These are phyloP conservation scores for Myotis planiceps DNA, from an alignment of 2,797 vertebrate genomes.

Conservation along the genomic window DNA sequence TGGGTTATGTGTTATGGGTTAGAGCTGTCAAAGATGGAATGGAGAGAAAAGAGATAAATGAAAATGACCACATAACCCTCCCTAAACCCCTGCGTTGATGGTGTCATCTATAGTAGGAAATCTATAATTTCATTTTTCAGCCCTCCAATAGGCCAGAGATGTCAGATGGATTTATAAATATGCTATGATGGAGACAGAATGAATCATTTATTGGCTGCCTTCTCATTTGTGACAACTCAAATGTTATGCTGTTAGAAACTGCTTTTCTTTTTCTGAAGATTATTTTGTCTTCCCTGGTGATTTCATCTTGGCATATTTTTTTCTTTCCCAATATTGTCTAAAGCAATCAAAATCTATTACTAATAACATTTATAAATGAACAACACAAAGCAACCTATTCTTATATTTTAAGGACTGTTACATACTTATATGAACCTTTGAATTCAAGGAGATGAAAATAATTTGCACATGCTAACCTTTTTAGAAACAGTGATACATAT, in stretches of 20 bases:
- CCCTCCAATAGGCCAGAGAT: slow-evolving; percentile 36
- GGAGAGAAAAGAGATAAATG: slow-evolving; percentile 52
- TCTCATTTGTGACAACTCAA: slow-evolving; percentile 16
- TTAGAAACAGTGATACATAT: not conserved
- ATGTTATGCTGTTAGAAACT: not conserved
- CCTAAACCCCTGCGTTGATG: not conserved
- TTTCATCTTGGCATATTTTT: not conserved
- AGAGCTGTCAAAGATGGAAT: slow-evolving; percentile 26
- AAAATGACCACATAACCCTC: slow-evolving; percentile 46
- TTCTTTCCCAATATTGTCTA: not conserved
- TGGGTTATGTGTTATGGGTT: slow-evolving; percentile 2
- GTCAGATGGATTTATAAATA: slow-evolving; percentile 66
- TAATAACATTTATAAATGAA: not conserved
- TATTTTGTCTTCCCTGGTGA: not conserved
- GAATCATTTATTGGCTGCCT: slow-evolving; percentile 14
- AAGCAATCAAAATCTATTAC: not conserved
- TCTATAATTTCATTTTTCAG: slow-evolving; percentile 66
- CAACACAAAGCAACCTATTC: not conserved
- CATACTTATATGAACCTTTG: not conserved
- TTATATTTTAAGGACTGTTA: not conserved
- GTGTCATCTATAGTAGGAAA: slow-evolving; percentile 44
- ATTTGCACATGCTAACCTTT: not conserved
- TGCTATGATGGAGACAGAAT: not conserved
- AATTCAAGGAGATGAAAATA: not conserved
- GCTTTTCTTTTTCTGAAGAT: not conserved